Evolutionary conservation across 2,113 vertebrate genomes (phyloP).

Genomic region (Sakesphorus luctuosus): DNA sequence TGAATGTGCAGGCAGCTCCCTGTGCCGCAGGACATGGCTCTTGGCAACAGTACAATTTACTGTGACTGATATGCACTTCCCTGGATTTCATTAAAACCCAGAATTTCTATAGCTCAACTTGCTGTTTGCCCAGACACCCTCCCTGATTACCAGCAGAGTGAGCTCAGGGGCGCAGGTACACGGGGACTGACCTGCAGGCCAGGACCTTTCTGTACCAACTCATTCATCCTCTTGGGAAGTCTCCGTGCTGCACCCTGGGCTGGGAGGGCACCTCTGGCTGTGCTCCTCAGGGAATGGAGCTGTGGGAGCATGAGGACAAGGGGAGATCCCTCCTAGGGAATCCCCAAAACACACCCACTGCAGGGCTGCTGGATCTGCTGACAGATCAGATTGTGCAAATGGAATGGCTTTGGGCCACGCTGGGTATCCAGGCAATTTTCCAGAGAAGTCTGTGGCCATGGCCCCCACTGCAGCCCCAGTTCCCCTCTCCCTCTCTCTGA

Average conservation of each 20-base stretch:
- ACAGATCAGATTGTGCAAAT: fast-evolving
- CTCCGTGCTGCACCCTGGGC: fast-evolving
- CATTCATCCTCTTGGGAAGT: fast-evolving
- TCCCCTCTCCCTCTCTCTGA: fast-evolving
- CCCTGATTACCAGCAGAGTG: fast-evolving
- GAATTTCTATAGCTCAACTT: fast-evolving
- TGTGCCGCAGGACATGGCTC: not conserved
- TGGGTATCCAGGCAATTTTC: not conserved
- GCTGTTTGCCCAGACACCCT: not conserved
- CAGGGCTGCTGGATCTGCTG: not conserved
- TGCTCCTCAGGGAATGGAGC: not conserved
- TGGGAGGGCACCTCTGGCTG: fast-evolving
- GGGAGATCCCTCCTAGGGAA: not conserved
- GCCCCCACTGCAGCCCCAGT: not conserved
- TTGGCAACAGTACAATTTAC: not conserved
- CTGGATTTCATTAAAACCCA: too few relatives aligned
- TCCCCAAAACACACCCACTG: fast-evolving
- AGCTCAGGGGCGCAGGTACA: fast-evolving
- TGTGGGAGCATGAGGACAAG: fast-evolving
- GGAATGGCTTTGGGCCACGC: fast-evolving
- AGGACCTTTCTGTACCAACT: fast-evolving
- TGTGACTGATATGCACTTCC: fast-evolving
- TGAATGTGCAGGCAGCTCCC: not conserved
- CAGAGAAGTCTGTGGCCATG: not conserved
- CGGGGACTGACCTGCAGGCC: fast-evolving